phyloP scores from a whole-genome alignment of 2,113 vertebrate species.

The Myocastor coypus region DNA sequence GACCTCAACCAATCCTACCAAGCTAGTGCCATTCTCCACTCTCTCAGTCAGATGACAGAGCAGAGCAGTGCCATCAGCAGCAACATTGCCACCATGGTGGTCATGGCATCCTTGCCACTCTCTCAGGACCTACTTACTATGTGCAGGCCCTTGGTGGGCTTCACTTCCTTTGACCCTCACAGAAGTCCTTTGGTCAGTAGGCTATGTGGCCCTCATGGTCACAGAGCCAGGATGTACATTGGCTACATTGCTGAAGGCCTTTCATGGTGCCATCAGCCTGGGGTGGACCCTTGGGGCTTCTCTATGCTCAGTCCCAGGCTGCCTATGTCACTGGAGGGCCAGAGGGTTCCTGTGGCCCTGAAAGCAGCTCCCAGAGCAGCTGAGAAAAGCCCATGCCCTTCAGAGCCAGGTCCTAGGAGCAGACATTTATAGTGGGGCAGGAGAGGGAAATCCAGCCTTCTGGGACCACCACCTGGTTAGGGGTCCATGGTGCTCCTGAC shows the following conservation, averaged over 20 bases:
- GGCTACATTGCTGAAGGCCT: not conserved
- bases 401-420: not conserved
- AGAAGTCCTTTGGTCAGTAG: not conserved
- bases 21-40: not conserved
- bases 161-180: not conserved
- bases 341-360: not conserved
- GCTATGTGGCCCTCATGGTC: not conserved
- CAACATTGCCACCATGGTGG: not conserved
- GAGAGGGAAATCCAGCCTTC: not conserved
- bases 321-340: not conserved
- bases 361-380: not conserved
- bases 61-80: not conserved
- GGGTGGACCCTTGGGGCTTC: not conserved
- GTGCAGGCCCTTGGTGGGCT: not conserved
- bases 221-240: not conserved
- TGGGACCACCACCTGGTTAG: not conserved
- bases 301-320: not conserved
- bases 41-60: not conserved
- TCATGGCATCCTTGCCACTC: not conserved
- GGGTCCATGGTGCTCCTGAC: not conserved
- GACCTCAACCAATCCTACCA: fast-evolving
- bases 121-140: not conserved
- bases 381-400: not conserved
- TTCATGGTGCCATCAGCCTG: not conserved
- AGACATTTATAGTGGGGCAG: not conserved